Percentiles rank a stretch among this genome's conserved stretches.
Evolutionary conservation across 2,113 vertebrate genomes (phyloP).

Genomic region (Neolamprologus modestus): DNA sequence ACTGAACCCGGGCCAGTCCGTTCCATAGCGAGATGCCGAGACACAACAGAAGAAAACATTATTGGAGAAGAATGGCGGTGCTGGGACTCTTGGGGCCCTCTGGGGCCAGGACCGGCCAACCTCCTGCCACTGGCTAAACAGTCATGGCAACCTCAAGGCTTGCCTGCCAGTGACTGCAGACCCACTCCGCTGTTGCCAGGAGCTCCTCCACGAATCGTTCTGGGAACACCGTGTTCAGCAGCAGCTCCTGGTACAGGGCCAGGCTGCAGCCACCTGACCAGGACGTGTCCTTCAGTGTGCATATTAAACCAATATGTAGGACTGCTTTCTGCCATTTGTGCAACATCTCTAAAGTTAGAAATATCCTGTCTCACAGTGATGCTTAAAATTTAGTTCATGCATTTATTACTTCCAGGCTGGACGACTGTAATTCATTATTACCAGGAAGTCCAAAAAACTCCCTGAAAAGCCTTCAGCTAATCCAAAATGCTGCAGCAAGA

Average conservation of each 20-base stretch:
- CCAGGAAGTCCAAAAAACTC: rapidly evolving
- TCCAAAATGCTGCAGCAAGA: neutral
- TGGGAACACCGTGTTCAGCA: neutral
- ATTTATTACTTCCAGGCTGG: neutral
- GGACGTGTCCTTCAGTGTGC: rapidly evolving
- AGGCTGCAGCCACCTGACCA: neutral
- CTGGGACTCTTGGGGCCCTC: neutral
- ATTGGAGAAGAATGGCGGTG: neutral
- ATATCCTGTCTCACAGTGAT: rapidly evolving
- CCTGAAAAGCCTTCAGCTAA: rapidly evolving
- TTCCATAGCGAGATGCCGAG: neutral
- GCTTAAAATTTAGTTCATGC: rapidly evolving
- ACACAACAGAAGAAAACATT: neutral
- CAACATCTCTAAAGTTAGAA: neutral
- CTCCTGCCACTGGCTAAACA: neutral
- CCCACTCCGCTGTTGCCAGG: neutral
- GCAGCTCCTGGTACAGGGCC: neutral
- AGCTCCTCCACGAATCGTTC: neutral
- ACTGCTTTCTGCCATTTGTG: neutral
- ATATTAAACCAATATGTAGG: rapidly evolving
- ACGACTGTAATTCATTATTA: neutral
- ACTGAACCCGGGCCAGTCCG: neutral
- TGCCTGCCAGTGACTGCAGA: neutral
- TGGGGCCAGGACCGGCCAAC: neutral
- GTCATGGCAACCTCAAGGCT: neutral